Evolutionary conservation across 2,113 vertebrate species (phyloP).

Genomic region (Heterocephalus glaber): DNA sequence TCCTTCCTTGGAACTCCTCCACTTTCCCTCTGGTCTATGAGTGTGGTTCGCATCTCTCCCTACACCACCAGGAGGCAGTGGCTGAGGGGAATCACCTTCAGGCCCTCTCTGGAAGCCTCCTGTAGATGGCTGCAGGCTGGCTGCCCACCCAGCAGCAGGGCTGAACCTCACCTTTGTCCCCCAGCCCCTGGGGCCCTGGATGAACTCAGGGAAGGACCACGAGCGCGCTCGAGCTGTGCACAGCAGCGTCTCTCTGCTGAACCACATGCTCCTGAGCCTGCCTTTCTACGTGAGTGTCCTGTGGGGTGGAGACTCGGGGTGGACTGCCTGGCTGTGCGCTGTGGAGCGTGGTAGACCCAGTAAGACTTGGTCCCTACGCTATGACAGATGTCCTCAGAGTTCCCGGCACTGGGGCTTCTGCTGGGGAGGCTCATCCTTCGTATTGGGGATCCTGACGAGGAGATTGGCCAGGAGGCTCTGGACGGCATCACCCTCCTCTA

Average conservation of each 20-base stretch:
- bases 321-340: not conserved
- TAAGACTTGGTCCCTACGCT: not conserved
- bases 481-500: constrained; percentile 77
- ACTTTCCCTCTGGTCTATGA: not conserved
- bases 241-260: constrained; percentile 73
- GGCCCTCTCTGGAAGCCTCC: not conserved
- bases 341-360: not conserved
- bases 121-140: not conserved
- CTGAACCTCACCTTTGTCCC: not conserved
- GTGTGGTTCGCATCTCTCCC: not conserved
- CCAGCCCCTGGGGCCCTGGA: constrained; percentile 79
- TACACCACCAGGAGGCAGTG: not conserved
- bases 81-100: not conserved
- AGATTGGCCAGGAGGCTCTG: constrained; percentile 75
- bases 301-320: not conserved
- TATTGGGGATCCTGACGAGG: constrained; percentile 70
- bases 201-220: constrained; percentile 77
- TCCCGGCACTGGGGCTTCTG: constrained; percentile 70
- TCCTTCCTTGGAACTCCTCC: too few relatives aligned
- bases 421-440: constrained; percentile 77
- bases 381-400: constrained; percentile 64
- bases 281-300: constrained; percentile 70
- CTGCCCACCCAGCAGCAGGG: not conserved
- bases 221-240: constrained; percentile 76
- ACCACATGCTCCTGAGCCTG: constrained; percentile 34